Base-by-base conservation (phyloP, 2,888 invertebrate species). In the Pheosia gnoma region DNA sequence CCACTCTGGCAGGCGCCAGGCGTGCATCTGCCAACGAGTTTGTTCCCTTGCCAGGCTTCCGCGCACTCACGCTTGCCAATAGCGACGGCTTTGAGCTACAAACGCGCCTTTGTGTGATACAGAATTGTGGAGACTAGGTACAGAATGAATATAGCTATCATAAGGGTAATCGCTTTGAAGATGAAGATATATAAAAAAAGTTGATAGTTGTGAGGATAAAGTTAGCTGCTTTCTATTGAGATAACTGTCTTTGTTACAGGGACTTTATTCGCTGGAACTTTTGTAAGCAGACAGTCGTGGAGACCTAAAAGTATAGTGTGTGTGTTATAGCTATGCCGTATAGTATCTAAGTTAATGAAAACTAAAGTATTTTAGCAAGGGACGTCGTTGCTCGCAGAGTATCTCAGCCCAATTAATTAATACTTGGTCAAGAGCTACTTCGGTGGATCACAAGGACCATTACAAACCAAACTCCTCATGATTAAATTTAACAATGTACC, bases 31-130 rank as follows among this genome's bases (percentile, higher is more conserved):
- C 76, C 76, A 76, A 76, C 72, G 63, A 55, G 64, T 70, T 76
- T 76, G 67, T 71, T 74, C 76, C 25, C 74, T 76, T 76, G 76
- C 70, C 68, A 68, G 61, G 74, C 67, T 68, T 76, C 73, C 72
- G 71, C 71, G 71, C 70, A 65, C 51, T 59, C 66, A 70, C 71
- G 63, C 63, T 69, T 67, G 66, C 66, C 72, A 73, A 71, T 75
- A 75, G 75, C 74, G 69, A 52, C 41, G 62, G 8, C 25, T 39
- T 39, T 39, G 3, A 53, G 55, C n/a, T 55, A 38, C 55, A 55
- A 39, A 10, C 38, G 55, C 38, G n/a, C 55, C n/a, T 13, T 55
- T 39, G 55, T 39, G 39, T 55, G 55, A 5, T 11, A n/a, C 39
- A 39, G 53, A 51, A 47, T 11, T 47, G 45, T 47, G 5, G 47